Conservation (phyloP, 37 sponge, comb jelly and placozoan species). For the Mnemiopsis leidyi region DNA sequence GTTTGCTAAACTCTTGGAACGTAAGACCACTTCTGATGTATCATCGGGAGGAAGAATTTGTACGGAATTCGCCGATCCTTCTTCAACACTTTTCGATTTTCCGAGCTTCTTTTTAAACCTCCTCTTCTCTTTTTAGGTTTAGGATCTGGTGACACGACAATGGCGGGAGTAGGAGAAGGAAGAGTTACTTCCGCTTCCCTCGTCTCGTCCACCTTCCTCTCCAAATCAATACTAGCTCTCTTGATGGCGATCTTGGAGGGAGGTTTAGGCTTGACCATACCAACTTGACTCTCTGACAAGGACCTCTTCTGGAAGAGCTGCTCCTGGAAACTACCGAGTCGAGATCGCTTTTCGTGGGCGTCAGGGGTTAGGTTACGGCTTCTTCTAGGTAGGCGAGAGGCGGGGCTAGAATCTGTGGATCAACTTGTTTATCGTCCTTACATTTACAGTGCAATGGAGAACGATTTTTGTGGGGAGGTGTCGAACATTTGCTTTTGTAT, state of each 20-base stretch:
- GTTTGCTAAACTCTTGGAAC: background rate
- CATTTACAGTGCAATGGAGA: no score
- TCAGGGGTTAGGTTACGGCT: background rate
- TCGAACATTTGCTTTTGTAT: no score
- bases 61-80: background rate
- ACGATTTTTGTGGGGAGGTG: no score
- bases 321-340: background rate
- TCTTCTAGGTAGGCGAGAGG: background rate
- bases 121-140: background rate
- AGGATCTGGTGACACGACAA: no score
- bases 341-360: background rate
- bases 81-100: background rate
- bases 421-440: no score
- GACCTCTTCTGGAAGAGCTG: background rate
- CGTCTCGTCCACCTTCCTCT: background rate
- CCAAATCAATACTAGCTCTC: background rate
- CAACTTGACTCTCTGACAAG: background rate
- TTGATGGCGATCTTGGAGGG: background rate
- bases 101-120: constrained; percentile 1
- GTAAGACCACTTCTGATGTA: background rate
- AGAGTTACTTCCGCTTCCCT: background rate
- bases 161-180: background rate
- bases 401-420: background rate
- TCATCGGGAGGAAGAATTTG: no score
- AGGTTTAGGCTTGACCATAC: background rate